Evolutionary conservation across 2,113 vertebrate species (phyloP).

Genomic region (Australoheros scitulus): DNA sequence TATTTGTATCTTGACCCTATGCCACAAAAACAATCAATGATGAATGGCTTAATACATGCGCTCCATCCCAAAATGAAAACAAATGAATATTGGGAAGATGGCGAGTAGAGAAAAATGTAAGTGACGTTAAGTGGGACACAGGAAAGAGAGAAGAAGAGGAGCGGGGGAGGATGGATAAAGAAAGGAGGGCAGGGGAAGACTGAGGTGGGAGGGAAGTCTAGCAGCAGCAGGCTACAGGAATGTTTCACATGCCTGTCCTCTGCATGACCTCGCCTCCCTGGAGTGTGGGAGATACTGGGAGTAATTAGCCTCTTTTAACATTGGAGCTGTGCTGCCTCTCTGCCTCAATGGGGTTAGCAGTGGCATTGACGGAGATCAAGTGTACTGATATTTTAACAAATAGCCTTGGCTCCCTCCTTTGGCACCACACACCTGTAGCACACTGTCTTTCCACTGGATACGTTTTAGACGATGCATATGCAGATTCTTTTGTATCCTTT

Average conservation of each 20-base stretch:
- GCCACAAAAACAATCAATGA: background rate
- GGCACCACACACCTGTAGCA: background rate
- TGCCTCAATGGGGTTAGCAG: slow-evolving; percentile 68
- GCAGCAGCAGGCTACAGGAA: slow-evolving; percentile 70
- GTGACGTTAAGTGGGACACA: slow-evolving; percentile 20
- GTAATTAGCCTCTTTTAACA: slow-evolving; percentile 78
- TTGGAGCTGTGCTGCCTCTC: slow-evolving; percentile 58
- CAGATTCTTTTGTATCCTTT: background rate
- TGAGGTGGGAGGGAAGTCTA: slow-evolving; percentile 49
- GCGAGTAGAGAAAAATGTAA: slow-evolving; percentile 8
- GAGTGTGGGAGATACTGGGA: slow-evolving; percentile 75
- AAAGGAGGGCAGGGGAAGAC: slow-evolving; percentile 40
- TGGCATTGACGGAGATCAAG: slow-evolving; percentile 75
- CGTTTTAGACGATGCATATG: background rate
- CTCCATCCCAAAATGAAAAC: background rate
- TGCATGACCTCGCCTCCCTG: slow-evolving; percentile 72
- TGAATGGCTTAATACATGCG: background rate
- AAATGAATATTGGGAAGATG: background rate
- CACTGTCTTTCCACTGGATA: background rate
- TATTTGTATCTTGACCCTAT: background rate
- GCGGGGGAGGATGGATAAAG: slow-evolving; percentile 39
- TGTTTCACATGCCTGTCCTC: slow-evolving; percentile 77
- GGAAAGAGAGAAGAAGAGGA: slow-evolving; percentile 22
- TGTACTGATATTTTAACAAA: slow-evolving; percentile 58
- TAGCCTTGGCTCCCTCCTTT: slow-evolving; percentile 6